Base-by-base conservation (phyloP, 2,113 vertebrate species). In the Ameiurus melas region DNA sequence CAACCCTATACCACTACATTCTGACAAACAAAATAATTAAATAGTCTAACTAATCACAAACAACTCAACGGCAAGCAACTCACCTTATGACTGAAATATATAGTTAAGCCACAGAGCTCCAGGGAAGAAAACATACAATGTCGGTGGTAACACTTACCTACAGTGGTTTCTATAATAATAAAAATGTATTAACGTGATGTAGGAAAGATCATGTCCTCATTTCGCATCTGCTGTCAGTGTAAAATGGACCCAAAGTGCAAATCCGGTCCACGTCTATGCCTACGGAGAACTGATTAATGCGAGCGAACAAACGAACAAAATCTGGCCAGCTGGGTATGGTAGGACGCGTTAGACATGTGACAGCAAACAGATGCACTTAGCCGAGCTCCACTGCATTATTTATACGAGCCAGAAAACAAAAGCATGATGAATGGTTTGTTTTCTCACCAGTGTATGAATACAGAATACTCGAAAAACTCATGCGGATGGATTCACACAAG, bases 321-420 rank as follows among this genome's bases (percentile, higher is more conserved):
- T 87, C 85, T 81, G 85, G 70, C 53, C 80, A 90, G 70, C 87
- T 85, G 85, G 53, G 86, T 84, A 86, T n/a, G 87, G 17, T 68
- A 20, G 85, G 22, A 64, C 53, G 58, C n/a, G 39, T 58, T 83
- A 84, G 79, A 89, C 6, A 53, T 19, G 39, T 73, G 86, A 62
- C 36, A 39, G 80, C 83, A 66, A 82, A 84, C 89, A 83, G 83
- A 89, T 73, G 87, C 66, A 84, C 86, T 84, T 60, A 57, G 82
- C 85, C 25, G 75, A 85, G 90, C 82, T 16, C 84, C 70, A 90
- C 81, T 62, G 60, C 85, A 91, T 93, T 94, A 94, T 94, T 94
- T 93, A 92, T 87, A 79, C 73, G 27, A 62, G 85, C 51, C 30
- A 51, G 85, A 58, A 90, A 90, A 89, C 83, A 83, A 85, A 89